A percentile compares a stretch with the other conserved stretches of the same genome.
phyloP scores from a whole-genome alignment of 2,113 vertebrate species.

The Tylochromis polylepis region DNA sequence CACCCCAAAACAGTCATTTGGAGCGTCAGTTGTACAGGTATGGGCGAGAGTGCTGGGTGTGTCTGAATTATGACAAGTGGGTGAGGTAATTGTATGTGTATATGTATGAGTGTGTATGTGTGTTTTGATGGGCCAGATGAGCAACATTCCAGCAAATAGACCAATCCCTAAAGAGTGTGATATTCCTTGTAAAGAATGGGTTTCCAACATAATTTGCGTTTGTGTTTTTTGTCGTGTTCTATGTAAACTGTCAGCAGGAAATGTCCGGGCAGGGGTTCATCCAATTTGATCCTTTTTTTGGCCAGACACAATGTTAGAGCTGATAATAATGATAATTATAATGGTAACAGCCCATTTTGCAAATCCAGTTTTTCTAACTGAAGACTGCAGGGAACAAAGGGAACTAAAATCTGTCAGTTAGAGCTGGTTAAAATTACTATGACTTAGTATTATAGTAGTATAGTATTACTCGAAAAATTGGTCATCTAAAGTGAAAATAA shows the following conservation, averaged over 20 bases:
- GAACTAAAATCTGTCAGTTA: not conserved
- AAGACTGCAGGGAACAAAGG: not conserved
- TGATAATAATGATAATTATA: not conserved
- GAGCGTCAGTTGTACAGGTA: not conserved
- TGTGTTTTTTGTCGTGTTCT: not conserved
- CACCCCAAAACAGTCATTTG: not conserved
- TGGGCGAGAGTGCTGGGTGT: conserved; percentile 1
- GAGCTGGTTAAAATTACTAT: not conserved
- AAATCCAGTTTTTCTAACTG: not conserved
- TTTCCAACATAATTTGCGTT: not conserved
- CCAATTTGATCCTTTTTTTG: not conserved
- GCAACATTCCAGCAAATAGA: conserved; percentile 54
- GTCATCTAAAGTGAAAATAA: not conserved
- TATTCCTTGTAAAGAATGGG: not conserved
- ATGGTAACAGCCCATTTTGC: not conserved
- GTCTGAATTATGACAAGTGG: conserved; percentile 5
- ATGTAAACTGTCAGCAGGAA: not conserved
- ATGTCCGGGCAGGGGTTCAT: not conserved
- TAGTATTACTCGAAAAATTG: not conserved
- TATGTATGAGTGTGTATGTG: not conserved
- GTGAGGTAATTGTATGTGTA: not conserved
- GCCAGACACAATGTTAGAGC: not conserved
- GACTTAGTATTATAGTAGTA: not conserved
- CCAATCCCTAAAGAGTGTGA: conserved; percentile 4
- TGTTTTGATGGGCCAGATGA: conserved; percentile 56